phyloP scores from a whole-genome alignment of 2,888 invertebrate species.

The Melitaea athalia region DNA sequence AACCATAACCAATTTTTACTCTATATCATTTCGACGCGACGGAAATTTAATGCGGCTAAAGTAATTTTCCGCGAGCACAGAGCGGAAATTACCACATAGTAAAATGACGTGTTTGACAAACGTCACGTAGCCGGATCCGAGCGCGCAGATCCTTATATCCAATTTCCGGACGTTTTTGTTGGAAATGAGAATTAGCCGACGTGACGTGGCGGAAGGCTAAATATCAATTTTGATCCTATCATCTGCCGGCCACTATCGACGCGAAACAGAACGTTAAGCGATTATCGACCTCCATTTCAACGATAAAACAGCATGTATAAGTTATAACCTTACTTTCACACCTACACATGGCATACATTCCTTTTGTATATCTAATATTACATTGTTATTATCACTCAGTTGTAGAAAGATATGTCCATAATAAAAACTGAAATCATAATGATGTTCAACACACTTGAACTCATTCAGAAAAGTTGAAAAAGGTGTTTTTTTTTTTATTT shows the following conservation, averaged over 20 bases:
- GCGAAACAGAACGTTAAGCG: slow-evolving; percentile 3
- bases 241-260: slow-evolving; percentile 37
- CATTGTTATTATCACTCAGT: slow-evolving; percentile 1
- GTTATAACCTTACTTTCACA: neutral
- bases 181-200: slow-evolving; percentile 80
- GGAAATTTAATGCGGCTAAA: slow-evolving; percentile 80
- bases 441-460: slow-evolving; percentile 58
- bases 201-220: slow-evolving; percentile 75
- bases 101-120: slow-evolving; percentile 81
- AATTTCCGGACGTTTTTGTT: slow-evolving; percentile 82
- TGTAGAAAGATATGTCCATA: neutral
- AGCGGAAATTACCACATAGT: slow-evolving; percentile 82
- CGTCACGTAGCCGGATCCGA: slow-evolving; percentile 80
- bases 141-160: slow-evolving; percentile 81
- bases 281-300: neutral
- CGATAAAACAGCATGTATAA: neutral
- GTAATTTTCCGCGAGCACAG: slow-evolving; percentile 80
- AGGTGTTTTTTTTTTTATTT: slow-evolving; percentile 61
- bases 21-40: slow-evolving; percentile 69
- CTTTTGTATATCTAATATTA: neutral
- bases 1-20: slow-evolving; percentile 34
- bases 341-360: neutral
- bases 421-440: slow-evolving; percentile 37
- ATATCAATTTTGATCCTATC: slow-evolving; percentile 57
- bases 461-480: slow-evolving; percentile 63